Evolutionary conservation across 2,113 vertebrate species (phyloP), one percentile per base, ranked within the genome.

Genomic region (Taxidea taxus): DNA sequence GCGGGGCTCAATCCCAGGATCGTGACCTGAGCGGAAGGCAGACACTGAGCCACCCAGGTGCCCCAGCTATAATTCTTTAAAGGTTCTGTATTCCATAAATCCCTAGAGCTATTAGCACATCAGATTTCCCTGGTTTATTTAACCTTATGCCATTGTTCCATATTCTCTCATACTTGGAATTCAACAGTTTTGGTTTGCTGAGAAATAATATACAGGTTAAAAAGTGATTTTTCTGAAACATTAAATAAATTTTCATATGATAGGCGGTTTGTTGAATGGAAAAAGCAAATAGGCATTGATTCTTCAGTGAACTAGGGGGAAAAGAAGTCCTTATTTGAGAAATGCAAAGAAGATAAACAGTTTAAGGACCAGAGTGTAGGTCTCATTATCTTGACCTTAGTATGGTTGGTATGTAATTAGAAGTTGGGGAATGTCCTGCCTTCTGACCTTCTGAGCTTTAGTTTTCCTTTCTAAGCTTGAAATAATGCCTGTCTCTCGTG

Each of bases 171-270:
- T 84, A 15, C 23, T 94, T 49, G 14, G 58, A 4, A 85, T 74
- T 94, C 44, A 82, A 10, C 12, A 60, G 13, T 70, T 94, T 90
- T 90, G 8, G n/a, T 92, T 96, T 88, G 66, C 62, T 81, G 15
- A 62, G 56, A 49, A 96, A 75, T 88, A 74, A 56, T 92, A 92
- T 58, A 49, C 23, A 78, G 56, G 13, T 91, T 91, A 93, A 91
- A 15, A 87, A 78, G 75, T 72, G 31, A 47, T 81, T 87, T 95
- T 80, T 92, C 78, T 84, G 72, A 84, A 87, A 94, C 13, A 68
- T 81, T 77, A 87, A 95, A 66, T 81, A 87, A 95, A 60, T 42
- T 85, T 88, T 75, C 27, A 66, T 37, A 64, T 77, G n/a, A 42
- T 47, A 92, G 4, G 9, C 62, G 15, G 18, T 93, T 94, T 87